These are phyloP conservation scores for Ophonus ardosiacus DNA, from an alignment of 2,888 invertebrate species.

Conservation along the genomic window DNA sequence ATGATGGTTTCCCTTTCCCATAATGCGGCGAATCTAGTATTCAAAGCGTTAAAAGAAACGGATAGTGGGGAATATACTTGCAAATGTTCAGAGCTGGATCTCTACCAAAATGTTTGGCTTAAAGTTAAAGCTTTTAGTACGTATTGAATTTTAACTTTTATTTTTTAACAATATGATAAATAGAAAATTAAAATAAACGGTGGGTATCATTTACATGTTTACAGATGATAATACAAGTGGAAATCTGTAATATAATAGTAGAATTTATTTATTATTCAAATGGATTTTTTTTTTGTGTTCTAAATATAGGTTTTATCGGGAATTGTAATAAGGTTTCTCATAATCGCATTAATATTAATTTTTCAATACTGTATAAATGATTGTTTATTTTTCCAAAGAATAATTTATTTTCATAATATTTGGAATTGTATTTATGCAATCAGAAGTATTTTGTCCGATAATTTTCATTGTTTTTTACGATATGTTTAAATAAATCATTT, in stretches of 20 bases:
- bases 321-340: neutral
- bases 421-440: too few species aligned
- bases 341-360: neutral
- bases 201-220: neutral
- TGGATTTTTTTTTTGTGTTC: neutral
- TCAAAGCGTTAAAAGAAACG: constrained; percentile 69
- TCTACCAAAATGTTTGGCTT: constrained; percentile 57
- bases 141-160: neutral
- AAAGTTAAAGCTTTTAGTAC: constrained; percentile 61
- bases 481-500: too few species aligned
- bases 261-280: too few species aligned
- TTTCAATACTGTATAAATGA: neutral
- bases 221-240: neutral
- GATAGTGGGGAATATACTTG: constrained; percentile 70
- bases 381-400: neutral
- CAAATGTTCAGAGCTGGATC: constrained; percentile 60
- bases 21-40: constrained; percentile 64
- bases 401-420: too few species aligned
- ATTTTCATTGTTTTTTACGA: too few species aligned
- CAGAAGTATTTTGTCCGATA: too few species aligned
- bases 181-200: neutral
- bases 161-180: neutral
- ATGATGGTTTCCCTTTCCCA: constrained; percentile 62
- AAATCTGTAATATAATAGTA: neutral
- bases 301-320: constrained; percentile 8